Percentiles rank a stretch among this genome's conserved stretches.
These are phyloP conservation scores for Drosophila infuscata DNA, from an alignment of 2,888 invertebrate genomes.

Conservation along the genomic window DNA sequence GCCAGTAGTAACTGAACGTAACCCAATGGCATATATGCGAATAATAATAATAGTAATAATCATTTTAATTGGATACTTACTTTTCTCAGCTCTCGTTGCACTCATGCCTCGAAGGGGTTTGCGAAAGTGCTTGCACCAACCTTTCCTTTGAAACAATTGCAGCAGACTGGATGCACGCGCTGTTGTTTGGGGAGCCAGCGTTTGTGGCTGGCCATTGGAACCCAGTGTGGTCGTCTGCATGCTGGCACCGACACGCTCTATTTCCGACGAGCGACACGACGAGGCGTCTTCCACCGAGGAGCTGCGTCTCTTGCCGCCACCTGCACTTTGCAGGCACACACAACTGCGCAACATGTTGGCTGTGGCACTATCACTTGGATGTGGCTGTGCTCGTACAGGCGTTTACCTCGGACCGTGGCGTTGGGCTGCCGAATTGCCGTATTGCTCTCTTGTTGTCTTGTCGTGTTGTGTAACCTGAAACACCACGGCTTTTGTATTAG, in stretches of 20 bases:
- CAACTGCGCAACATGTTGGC: slow-evolving; percentile 84
- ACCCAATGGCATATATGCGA: background rate
- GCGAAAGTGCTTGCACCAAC: slow-evolving; percentile 89
- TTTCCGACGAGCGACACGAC: slow-evolving; percentile 85
- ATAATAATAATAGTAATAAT: background rate
- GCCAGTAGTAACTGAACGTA: background rate
- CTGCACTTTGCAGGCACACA: slow-evolving; percentile 83
- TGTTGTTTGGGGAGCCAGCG: slow-evolving; percentile 52
- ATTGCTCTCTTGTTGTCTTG: background rate
- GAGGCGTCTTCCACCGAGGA: slow-evolving; percentile 85
- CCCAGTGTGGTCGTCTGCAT: slow-evolving; percentile 64
- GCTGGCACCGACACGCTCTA: slow-evolving; percentile 83
- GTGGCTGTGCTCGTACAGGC: slow-evolving; percentile 11
- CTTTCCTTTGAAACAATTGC: slow-evolving; percentile 86
- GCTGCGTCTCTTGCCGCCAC: slow-evolving; percentile 83
- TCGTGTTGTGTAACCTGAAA: slow-evolving; percentile 37
- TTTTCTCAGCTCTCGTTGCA: slow-evolving; percentile 92
- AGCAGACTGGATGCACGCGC: slow-evolving; percentile 81
- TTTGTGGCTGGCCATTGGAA: slow-evolving; percentile 67
- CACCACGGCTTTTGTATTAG: slow-evolving; percentile 1
- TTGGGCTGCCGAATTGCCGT: background rate
- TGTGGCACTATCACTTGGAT: slow-evolving; percentile 7
- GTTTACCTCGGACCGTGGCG: slow-evolving; percentile 26
- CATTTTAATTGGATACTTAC: slow-evolving; percentile 86
- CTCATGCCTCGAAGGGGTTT: slow-evolving; percentile 88